Evolutionary conservation across 2,113 vertebrate species (phyloP).

Genomic region (Upupa epops): DNA sequence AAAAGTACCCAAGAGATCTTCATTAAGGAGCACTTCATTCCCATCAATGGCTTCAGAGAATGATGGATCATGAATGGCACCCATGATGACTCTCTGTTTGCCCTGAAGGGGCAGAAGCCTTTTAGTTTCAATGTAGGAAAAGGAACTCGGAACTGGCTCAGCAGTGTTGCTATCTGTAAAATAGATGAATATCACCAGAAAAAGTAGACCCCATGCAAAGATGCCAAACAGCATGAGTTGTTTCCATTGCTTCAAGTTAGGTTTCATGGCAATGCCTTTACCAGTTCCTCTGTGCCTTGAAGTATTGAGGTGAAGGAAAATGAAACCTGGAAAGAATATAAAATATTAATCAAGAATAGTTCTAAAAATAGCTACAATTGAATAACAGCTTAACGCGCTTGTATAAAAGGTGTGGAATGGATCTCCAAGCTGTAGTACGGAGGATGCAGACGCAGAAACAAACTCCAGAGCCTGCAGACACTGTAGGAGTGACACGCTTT

Average conservation of each 20-base stretch:
- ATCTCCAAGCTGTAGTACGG: neutral
- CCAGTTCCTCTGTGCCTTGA: conserved; percentile 52
- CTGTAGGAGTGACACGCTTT: conserved; percentile 1
- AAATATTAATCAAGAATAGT: conserved; percentile 3
- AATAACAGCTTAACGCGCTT: neutral
- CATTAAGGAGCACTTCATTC: conserved; percentile 39
- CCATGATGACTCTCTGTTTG: conserved; percentile 82
- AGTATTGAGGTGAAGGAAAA: conserved; percentile 53
- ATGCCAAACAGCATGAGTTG: conserved; percentile 89
- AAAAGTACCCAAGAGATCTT: conserved; percentile 46
- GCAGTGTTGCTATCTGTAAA: conserved; percentile 88
- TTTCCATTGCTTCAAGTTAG: conserved; percentile 94
- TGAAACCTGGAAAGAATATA: conserved; percentile 63
- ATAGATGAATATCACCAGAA: conserved; percentile 91
- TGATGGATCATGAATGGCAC: conserved; percentile 75
- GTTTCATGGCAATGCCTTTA: conserved; percentile 87
- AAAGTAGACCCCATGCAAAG: conserved; percentile 91
- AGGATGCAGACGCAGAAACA: conserved; percentile 3
- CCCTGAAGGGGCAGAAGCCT: conserved; percentile 86
- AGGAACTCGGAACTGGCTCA: conserved; percentile 81
- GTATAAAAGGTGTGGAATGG: neutral
- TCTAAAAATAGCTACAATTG: neutral
- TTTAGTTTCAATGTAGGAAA: conserved; percentile 85
- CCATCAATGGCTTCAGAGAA: conserved; percentile 65
- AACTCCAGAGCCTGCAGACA: conserved; percentile 18